Evolutionary conservation across 2,888 invertebrate genomes (phyloP), one percentile per base, ranked within the genome.

Genomic region (Sarcophaga caerulescens): DNA sequence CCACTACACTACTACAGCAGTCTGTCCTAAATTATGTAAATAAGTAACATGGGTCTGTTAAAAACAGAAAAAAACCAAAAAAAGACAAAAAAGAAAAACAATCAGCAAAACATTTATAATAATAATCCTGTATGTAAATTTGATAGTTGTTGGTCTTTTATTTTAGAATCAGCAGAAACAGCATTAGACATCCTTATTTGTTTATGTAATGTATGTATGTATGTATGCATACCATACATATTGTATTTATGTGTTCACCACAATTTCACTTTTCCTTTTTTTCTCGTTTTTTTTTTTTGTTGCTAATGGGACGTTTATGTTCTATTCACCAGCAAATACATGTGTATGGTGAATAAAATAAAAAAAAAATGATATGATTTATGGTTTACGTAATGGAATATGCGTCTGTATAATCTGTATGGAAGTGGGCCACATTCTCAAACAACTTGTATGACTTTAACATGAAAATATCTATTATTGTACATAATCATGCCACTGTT

Each of bases 51-150:
- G 69, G 81, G 81, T 81, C 75, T 71, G 62, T 62, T 69, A 62
- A 69, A 81, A 35, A 10, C 35, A 35, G 8, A 35, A 35, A 35
- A 35, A 35, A 35, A 35, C 35, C n/a, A n/a, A 5, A 5, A 35
- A 35, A 35, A 1, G 10, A 35, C 0, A 35, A 35, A 35, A 35
- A 35, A 2, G 10, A 35, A 52, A 75, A 81, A 81, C 74, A 81
- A 81, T 75, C 68, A 68, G 52, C 47, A 68, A 81, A 81, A 81
- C 74, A 81, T 81, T 81, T 81, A 75, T 74, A 75, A 62, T 75
- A 74, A 75, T 75, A 81, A 81, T 81, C 68, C 62, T 81, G 69
- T 75, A 81, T 81, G 74, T 69, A 75, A 81, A 81, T 81, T 81
- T 81, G 62, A 81, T 81, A 74, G 74, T 81, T 62, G 81, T 81